Percentiles rank a stretch among this genome's conserved stretches.
Conservation (phyloP, 2,888 invertebrate species). For the Drosophila borborema region DNA sequence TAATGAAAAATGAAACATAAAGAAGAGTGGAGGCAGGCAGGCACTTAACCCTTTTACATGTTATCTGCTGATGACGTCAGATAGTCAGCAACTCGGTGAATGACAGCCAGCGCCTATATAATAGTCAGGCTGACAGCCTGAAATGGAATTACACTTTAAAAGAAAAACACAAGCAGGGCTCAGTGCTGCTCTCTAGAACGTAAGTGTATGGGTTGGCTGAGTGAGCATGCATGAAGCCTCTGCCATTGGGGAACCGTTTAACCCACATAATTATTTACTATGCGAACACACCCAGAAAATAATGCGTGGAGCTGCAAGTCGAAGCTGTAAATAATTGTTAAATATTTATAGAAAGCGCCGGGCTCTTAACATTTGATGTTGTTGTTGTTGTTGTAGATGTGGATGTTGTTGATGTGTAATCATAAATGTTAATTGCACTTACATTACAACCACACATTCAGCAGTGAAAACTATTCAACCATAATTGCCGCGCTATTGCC, state of each 20-base stretch:
- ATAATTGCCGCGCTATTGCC: constrained; percentile 67
- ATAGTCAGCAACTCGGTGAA: constrained; percentile 46
- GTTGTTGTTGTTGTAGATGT: constrained; percentile 7
- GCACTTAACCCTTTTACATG: constrained; percentile 76
- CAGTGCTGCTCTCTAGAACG: constrained; percentile 5
- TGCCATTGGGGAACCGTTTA: constrained; percentile 60
- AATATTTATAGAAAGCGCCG: constrained; percentile 59
- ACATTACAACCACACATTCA: constrained; percentile 25
- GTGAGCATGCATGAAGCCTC: constrained; percentile 56
- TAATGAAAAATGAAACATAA: constrained; percentile 77
- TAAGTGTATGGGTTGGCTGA: constrained; percentile 14
- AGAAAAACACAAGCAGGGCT: constrained; percentile 38
- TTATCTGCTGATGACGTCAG: constrained; percentile 79
- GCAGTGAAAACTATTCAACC: constrained; percentile 60
- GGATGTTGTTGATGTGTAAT: constrained; percentile 43
- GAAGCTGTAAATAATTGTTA: constrained; percentile 65
- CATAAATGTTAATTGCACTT: constrained; percentile 72
- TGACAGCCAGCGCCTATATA: constrained; percentile 40
- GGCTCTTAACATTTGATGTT: not conserved
- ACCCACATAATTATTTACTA: constrained; percentile 77
- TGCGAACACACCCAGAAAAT: constrained; percentile 50
- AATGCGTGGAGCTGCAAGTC: constrained; percentile 69
- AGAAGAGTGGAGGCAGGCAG: constrained; percentile 31
- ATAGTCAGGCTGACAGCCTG: constrained; percentile 30
- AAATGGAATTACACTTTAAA: constrained; percentile 57